A percentile compares a stretch with the other conserved stretches of the same genome.
phyloP scores from a whole-genome alignment of 2,888 invertebrate genomes.

The Catocala fraxini region DNA sequence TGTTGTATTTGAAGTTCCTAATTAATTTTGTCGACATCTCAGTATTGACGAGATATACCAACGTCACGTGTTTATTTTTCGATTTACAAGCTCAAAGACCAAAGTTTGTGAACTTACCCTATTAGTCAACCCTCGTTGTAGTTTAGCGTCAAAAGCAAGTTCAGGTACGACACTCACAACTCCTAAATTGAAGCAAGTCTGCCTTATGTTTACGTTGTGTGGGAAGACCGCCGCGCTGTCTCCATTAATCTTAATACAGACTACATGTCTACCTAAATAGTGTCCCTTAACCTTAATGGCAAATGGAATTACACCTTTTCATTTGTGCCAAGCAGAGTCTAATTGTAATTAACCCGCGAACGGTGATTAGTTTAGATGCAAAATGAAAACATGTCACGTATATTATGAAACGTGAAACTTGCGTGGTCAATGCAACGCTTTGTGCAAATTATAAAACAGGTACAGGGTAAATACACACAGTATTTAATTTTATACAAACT shows the following conservation, averaged over 20 bases:
- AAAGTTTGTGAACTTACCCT: conserved; percentile 43
- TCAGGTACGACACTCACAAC: conserved; percentile 39
- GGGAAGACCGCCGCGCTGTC: conserved; percentile 11
- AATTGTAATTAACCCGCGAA: conserved; percentile 2
- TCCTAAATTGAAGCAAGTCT: conserved; percentile 45
- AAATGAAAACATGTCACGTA: not conserved
- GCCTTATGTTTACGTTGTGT: conserved; percentile 36
- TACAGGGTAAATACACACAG: too few species aligned
- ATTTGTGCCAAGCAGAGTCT: conserved; percentile 11
- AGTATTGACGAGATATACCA: too few species aligned
- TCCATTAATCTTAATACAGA: conserved; percentile 42
- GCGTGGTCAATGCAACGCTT: not conserved
- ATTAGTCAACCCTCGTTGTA: conserved; percentile 44
- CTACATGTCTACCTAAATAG: conserved; percentile 21
- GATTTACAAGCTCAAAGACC: conserved; percentile 34
- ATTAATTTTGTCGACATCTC: too few species aligned
- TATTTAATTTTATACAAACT: too few species aligned
- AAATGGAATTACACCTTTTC: conserved; percentile 27
- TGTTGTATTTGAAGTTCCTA: too few species aligned
- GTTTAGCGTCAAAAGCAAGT: conserved; percentile 41
- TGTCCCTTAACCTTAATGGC: conserved; percentile 14
- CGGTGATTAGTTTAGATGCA: not conserved
- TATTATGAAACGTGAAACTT: not conserved
- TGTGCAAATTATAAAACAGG: too few species aligned
- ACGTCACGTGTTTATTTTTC: conserved; percentile 26